These are phyloP conservation scores for Morphnarchus princeps DNA, from an alignment of 2,113 vertebrate genomes.

Conservation along the genomic window DNA sequence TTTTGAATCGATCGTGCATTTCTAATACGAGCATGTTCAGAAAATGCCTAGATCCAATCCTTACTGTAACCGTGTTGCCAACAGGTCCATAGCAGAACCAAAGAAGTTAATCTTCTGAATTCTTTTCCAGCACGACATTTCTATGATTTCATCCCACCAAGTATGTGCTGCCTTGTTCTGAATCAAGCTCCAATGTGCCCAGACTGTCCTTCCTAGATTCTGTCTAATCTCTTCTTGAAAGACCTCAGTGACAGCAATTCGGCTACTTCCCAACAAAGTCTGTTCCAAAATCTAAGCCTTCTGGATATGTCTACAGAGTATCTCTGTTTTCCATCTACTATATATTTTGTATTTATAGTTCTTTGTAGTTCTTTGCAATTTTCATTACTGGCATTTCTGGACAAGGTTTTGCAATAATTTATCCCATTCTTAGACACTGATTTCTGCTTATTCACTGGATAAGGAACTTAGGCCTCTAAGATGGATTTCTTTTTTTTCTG, in stretches of 20 bases:
- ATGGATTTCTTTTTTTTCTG: neutral
- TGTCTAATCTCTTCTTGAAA: slow-evolving; percentile 15
- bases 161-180: neutral
- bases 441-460: neutral
- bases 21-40: neutral
- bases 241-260: neutral
- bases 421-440: neutral
- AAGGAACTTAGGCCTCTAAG: neutral
- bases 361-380: neutral
- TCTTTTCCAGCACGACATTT: neutral
- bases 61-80: neutral
- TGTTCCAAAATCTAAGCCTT: slow-evolving; percentile 1
- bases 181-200: neutral
- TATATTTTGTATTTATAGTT: neutral
- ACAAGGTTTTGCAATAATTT: neutral
- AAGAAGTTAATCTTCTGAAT: neutral
- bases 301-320: neutral
- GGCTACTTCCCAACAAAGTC: neutral
- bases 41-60: neutral
- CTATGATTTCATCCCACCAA: neutral
- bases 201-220: neutral
- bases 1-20: neutral
- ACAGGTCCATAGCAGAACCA: neutral
- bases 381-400: neutral
- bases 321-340: neutral